Conservation (phyloP, 2,113 vertebrate genomes). For the Gasterosteus nipponicus region DNA sequence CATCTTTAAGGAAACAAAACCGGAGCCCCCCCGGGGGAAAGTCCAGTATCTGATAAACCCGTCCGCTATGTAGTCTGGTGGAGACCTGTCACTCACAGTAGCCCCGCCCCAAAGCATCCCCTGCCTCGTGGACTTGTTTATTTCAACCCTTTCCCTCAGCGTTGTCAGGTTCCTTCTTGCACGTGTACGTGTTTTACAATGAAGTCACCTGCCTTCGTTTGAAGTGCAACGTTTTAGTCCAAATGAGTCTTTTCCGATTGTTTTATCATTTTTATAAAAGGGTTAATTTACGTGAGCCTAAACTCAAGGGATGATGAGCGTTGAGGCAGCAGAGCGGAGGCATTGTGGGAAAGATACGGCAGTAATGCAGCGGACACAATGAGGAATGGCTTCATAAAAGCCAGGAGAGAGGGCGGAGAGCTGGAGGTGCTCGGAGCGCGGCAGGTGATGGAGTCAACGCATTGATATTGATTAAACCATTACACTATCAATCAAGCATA, state of each 20-base stretch:
- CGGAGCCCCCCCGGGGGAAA: neutral
- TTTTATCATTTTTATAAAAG: constrained; percentile 39
- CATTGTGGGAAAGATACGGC: constrained; percentile 36
- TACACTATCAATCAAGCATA: constrained; percentile 64
- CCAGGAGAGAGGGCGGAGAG: neutral
- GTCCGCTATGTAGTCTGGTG: too few species aligned
- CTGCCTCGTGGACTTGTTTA: too few species aligned
- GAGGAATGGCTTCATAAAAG: constrained; percentile 58
- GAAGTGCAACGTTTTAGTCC: constrained; percentile 2
- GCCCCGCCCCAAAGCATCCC: too few species aligned
- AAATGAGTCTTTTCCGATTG: constrained; percentile 19
- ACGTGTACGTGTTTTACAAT: neutral
- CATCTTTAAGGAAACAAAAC: neutral
- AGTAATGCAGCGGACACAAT: constrained; percentile 62
- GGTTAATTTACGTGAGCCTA: constrained; percentile 28
- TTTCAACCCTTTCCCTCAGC: too few species aligned
- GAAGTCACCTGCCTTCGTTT: neutral
- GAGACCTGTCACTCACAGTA: too few species aligned
- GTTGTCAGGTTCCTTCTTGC: neutral
- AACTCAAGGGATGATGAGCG: constrained; percentile 27
- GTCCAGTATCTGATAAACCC: neutral
- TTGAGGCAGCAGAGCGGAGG: constrained; percentile 19
- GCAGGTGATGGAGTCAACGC: constrained; percentile 45
- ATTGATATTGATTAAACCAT: constrained; percentile 63
- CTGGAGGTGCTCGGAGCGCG: constrained; percentile 25